phyloP scores from a whole-genome alignment of 2,888 invertebrate species.

The Anarsia innoxiella region DNA sequence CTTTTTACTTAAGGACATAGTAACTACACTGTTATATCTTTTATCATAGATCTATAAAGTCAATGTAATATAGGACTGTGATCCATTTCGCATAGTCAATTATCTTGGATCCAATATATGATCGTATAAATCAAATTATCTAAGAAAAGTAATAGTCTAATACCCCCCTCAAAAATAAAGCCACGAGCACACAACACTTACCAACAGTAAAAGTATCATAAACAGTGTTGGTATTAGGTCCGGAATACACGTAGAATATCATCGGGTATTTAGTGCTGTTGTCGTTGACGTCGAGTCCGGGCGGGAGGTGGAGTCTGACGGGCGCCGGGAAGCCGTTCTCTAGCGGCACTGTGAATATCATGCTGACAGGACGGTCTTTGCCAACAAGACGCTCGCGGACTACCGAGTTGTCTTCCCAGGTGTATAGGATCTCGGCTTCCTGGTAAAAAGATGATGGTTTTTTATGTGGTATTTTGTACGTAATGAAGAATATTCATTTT shows the following conservation, averaged over 20 bases:
- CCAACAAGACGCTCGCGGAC: conserved; percentile 65
- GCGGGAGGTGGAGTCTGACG: conserved; percentile 80
- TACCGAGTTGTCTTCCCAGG: conserved; percentile 77
- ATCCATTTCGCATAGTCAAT: too few relatives aligned
- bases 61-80: too few relatives aligned
- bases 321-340: conserved; percentile 75
- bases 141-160: too few relatives aligned
- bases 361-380: conserved; percentile 68
- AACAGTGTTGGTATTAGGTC: conserved; percentile 88
- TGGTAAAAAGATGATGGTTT: neutral
- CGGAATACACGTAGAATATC: conserved; percentile 87
- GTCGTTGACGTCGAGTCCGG: conserved; percentile 76
- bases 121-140: too few relatives aligned
- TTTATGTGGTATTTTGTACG: too few relatives aligned
- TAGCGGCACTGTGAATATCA: conserved; percentile 74
- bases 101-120: too few relatives aligned
- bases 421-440: conserved; percentile 21
- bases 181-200: too few relatives aligned
- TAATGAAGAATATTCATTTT: too few relatives aligned
- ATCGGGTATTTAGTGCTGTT: conserved; percentile 77
- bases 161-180: too few relatives aligned
- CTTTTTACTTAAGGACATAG: too few relatives aligned
- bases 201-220: conserved; percentile 79
- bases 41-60: too few relatives aligned
- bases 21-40: too few relatives aligned